Evolutionary conservation across 1,140 invertebrate species (phyloP).

Genomic region (Lepidurus packardi): DNA sequence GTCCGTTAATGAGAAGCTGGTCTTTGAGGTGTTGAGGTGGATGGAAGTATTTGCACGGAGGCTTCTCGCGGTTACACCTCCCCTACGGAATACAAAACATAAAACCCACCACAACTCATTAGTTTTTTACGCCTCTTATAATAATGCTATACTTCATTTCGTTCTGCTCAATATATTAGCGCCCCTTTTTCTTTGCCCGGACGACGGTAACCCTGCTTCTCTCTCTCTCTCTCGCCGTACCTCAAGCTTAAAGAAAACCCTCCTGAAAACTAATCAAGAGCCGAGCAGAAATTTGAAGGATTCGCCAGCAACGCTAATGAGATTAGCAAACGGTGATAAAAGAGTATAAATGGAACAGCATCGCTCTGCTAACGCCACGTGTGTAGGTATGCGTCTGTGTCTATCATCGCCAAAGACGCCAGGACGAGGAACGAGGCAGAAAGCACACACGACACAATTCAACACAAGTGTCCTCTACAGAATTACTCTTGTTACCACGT

Average conservation of each 20-base stretch:
- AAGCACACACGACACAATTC: neutral
- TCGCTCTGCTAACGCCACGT: neutral
- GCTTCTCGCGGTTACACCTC: constrained; percentile 98
- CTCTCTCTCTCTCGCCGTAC: neutral
- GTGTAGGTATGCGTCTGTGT: neutral
- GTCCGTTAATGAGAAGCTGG: constrained; percentile 97
- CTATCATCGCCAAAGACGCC: neutral
- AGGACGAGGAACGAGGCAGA: neutral
- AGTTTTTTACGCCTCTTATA: neutral
- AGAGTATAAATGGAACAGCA: neutral
- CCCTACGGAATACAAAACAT: constrained; percentile 59
- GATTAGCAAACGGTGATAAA: neutral
- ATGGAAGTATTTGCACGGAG: constrained; percentile 99
- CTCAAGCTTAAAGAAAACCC: too few species aligned
- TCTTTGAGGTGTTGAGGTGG: constrained; percentile 99
- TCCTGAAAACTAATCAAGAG: neutral
- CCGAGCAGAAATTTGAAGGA: neutral
- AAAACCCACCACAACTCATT: constrained; percentile 6
- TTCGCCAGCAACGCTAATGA: neutral
- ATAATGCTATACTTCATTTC: neutral
- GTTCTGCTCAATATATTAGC: neutral
- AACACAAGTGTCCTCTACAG: neutral
- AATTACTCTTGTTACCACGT: neutral
- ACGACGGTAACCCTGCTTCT: neutral
- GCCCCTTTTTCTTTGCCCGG: neutral